Evolutionary conservation across 2,888 invertebrate species (phyloP), one percentile per base, ranked within the genome.

Genomic region (Hirtodrosophila trivittata): DNA sequence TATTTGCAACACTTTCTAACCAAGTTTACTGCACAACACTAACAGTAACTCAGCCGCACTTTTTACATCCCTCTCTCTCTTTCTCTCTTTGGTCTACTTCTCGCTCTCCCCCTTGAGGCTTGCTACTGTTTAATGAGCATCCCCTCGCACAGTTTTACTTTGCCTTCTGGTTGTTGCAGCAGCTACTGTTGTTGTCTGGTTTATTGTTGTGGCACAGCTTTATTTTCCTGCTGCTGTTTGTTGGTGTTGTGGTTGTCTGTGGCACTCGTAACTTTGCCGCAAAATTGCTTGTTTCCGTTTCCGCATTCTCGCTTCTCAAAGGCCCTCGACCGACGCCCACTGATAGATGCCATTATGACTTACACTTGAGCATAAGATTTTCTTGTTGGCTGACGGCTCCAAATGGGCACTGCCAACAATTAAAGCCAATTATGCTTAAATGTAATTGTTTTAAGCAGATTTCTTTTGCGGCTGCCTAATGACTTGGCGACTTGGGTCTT

Each of bases 251-350:
- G 51, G 57, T 58, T 84, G 83, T 78, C 73, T 85, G 74, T 57
- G 65, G 71, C 66, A 80, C 81, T 82, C 87, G 85, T 84, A 88
- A 88, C 75, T 87, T 80, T 82, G 78, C 81, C 85, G 73, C 84
- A 77, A 86, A 89, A 89, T 89, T 82, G 85, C 89, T 89, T 89
- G 84, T 87, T 88, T 89, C 89, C 89, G 88, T 76, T 89, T 87
- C 88, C 88, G 86, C 66, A 62, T 62, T 71, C 65, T 73, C 60
- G 59, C 64, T 55, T 83, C 68, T 54, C 52, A 52, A 60, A 73
- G 39, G 50, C 55, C 47, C 66, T 64, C 74, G 54, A 43, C 63
- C 47, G 60, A 47, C 78, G 71, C 75, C 70, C 81, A 74, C 77
- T 83, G 81, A 87, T 84, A 87, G 83, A 84, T 88, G 89, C 76